Base-by-base conservation (phyloP, 2,113 vertebrate genomes). In the Vulpes ferrilata region DNA sequence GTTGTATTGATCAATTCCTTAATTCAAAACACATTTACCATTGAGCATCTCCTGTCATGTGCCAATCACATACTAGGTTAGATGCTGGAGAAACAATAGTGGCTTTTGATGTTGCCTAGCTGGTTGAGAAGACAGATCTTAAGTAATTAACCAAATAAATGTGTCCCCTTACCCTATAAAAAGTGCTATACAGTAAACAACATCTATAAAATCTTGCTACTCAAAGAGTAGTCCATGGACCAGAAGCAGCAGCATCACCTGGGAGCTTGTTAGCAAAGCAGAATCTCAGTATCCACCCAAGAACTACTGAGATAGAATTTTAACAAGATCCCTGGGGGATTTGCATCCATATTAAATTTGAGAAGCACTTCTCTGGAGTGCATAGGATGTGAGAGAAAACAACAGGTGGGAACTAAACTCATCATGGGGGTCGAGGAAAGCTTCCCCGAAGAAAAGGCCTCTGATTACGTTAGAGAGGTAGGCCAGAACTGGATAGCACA, bases 201-300 rank as follows among this genome's bases (percentile, higher is more conserved):
- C 16, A 57, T 69, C 88, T 69, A 74, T 59, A 71, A 90, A 48
- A 57, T 69, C 65, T 86, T 53, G 51, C 65, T 82, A 53, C 55
- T 90, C 62, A 62, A 91, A 95, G 93, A 94, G 17, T 12, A 11
- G 48, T 73, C 65, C 32, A 5, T 11, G 32, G n/a, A 65, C 80
- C 55, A 79, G 27, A 17, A 51, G 51, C 51, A 57, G 22, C 51
- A 7, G 0, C 12, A 57, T 78, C 93, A 92, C 89, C 92, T 67
- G 98, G 96, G 96, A 98, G 88, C 95, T 98, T 94, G 62, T 98
- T 97, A 97, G 96, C 86, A 88, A 88, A 35, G 32, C 59, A 80
- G 88, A 90, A 82, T 57, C 76, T 95, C 86, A 30, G 88, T n/a
- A 82, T 55, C 84, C 90, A 96, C 92, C 82, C 57, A 87, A 93